Conservation (phyloP, 2,113 vertebrate species). For the Scolopax mira region DNA sequence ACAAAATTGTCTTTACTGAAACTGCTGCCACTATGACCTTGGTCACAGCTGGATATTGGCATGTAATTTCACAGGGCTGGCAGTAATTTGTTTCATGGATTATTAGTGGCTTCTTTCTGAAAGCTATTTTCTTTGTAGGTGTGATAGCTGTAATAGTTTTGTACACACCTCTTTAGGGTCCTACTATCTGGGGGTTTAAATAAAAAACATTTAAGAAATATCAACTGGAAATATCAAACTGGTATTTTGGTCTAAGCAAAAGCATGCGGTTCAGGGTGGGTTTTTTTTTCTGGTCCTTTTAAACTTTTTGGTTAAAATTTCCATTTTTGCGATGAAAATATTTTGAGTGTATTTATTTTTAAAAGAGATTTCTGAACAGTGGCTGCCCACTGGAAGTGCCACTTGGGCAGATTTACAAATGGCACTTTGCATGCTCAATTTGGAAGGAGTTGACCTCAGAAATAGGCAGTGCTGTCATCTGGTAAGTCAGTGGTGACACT, state of each 20-base stretch:
- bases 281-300: not conserved
- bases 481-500: not conserved
- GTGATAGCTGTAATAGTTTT: not conserved
- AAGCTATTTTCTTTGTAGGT: not conserved
- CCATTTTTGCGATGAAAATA: not conserved
- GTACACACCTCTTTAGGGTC: no score
- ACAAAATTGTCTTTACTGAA: not conserved
- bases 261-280: accelerated
- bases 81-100: not conserved
- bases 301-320: not conserved
- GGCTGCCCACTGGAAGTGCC: not conserved
- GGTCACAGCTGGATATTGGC: not conserved
- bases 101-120: not conserved
- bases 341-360: not conserved
- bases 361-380: not conserved
- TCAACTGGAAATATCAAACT: accelerated
- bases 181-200: not conserved
- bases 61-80: not conserved
- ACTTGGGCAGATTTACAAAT: not conserved
- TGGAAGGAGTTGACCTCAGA: not conserved
- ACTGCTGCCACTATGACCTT: not conserved
- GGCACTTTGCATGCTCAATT: not conserved
- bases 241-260: not conserved
- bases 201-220: not conserved
- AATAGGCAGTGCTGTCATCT: not conserved